Base-by-base conservation (phyloP, 2,797 vertebrate genomes). In the Sebastes steindachneri region DNA sequence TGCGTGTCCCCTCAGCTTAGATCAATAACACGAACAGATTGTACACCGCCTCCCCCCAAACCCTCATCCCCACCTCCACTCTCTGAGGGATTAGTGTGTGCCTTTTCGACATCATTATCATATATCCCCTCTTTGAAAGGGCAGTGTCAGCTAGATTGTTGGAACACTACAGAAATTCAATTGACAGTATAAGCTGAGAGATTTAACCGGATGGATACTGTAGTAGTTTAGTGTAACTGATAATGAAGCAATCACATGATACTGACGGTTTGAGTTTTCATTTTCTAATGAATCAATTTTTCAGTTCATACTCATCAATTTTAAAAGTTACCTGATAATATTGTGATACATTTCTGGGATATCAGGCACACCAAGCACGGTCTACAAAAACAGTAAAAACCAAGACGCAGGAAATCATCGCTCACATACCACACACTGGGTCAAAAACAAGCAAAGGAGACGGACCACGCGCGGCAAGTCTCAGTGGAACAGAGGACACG, bases 1-100 rank as follows among this genome's bases (percentile, higher is more conserved):
- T 88, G 83, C 74, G 65, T 90, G 92, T 94, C 90, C 86, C 88
- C 80, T 89, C 82, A 71, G 66, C 78, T 87, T 77, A 85, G 92
- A 94, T 94, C 93, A 91, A 93, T 95, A 92, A 89, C 69, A 85
- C 5, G 77, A 88, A 86, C 92, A 91, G 89, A 92, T 90, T 93
- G 92, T 77, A 74, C 76, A 60, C 53, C 81, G 75, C 69, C 37
- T 6, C n/a, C 58, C 73, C 19, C 41, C 48, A 62, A 69, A 64
- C 37, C 69, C 45, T 59, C 65, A 58, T 73, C 77, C 72, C 79
- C 78, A 80, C 79, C 82, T 84, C 69, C 35, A 21, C 80, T 86
- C 90, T 90, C 86, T 82, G 77, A 91, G 85, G 87, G 84, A 93
- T 92, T 89, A 88, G 70, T 84, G 80, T 85, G 77, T 82, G 77